A percentile compares a stretch with the other conserved stretches of the same genome.
These are phyloP conservation scores for Scaptodrosophila lebanonensis DNA, from an alignment of 1,140 invertebrate genomes.

Conservation along the genomic window DNA sequence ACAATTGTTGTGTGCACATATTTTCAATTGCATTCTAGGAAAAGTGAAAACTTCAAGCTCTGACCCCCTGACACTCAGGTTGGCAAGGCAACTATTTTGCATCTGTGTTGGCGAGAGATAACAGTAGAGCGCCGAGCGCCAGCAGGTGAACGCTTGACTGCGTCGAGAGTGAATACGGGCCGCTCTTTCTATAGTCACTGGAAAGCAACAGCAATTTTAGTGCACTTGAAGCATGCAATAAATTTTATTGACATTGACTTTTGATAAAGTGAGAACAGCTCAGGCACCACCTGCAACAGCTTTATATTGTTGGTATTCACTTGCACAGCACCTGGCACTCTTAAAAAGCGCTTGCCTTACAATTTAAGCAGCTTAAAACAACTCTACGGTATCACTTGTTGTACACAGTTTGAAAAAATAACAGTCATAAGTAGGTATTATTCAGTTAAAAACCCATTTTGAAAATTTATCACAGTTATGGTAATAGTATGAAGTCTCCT, in stretches of 20 bases:
- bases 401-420: too few relatives aligned
- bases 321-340: conserved; percentile 47
- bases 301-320: conserved; percentile 4
- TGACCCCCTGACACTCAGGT: not conserved
- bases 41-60: conserved; percentile 12
- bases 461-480: too few relatives aligned
- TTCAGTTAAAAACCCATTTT: too few relatives aligned
- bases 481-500: too few relatives aligned
- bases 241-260: conserved; percentile 38
- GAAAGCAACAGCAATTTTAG: conserved; percentile 43
- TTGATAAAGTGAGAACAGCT: conserved; percentile 16
- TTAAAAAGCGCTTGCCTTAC: conserved; percentile 18
- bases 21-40: conserved; percentile 46
- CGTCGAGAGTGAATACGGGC: too few relatives aligned
- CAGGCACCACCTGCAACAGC: too few relatives aligned
- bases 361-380: conserved; percentile 30
- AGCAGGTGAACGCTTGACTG: too few relatives aligned
- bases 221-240: conserved; percentile 27
- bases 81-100: conserved; percentile 23
- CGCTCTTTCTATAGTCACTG: too few relatives aligned
- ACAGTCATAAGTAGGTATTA: too few relatives aligned
- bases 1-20: too few relatives aligned
- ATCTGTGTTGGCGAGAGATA: conserved; percentile 12
- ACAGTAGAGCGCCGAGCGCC: not conserved
- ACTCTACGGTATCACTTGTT: too few relatives aligned